phyloP scores from a whole-genome alignment of 2,888 invertebrate genomes.

The Acheta domesticus region DNA sequence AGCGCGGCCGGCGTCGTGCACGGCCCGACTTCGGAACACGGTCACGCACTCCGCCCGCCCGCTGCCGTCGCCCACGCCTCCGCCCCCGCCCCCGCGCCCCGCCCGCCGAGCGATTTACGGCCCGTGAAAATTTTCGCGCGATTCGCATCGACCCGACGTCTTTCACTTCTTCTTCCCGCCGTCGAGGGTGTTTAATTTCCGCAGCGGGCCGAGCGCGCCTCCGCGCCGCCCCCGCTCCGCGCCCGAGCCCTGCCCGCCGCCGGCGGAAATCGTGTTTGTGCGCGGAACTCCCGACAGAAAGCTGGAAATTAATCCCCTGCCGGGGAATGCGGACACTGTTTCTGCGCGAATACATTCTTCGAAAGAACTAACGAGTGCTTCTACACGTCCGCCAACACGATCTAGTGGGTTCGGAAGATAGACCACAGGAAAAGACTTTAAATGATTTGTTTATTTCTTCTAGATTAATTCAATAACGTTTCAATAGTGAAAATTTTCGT shows the following conservation, averaged over 20 bases:
- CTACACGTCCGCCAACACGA: no score
- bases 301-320: neutral
- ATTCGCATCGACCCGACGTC: slow-evolving; percentile 18
- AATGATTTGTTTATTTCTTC: no score
- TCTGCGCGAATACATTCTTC: neutral
- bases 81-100: neutral
- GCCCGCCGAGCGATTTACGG: neutral
- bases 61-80: neutral
- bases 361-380: neutral
- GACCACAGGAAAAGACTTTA: no score
- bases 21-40: slow-evolving; percentile 4
- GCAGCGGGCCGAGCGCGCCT: neutral
- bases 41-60: neutral
- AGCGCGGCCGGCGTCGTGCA: neutral
- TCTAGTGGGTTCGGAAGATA: no score
- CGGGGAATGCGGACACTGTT: neutral
- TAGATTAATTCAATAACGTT: no score
- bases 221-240: neutral
- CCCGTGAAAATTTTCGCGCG: slow-evolving; percentile 9
- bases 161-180: slow-evolving; percentile 18
- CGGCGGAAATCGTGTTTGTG: slow-evolving; percentile 12
- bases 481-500: no score
- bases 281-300: slow-evolving; percentile 5
- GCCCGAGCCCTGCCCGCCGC: neutral
- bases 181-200: slow-evolving; percentile 18